Evolutionary conservation across 2,888 invertebrate species (phyloP).

Genomic region (Drosophila tripunctata): DNA sequence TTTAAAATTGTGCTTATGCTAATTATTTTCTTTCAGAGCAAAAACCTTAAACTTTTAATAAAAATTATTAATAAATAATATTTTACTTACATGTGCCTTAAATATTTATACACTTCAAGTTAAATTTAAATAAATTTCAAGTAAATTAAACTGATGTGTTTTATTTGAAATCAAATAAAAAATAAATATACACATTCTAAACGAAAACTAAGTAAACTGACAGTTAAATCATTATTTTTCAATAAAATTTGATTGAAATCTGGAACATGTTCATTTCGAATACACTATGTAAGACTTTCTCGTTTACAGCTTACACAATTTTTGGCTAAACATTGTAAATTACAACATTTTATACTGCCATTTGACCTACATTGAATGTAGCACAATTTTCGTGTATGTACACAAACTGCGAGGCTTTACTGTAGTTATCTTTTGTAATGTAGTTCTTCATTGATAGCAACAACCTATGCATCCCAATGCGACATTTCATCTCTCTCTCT

Average conservation of each 20-base stretch:
- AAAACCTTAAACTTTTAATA: too few relatives aligned
- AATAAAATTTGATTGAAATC: neutral
- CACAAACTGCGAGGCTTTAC: conserved; percentile 36
- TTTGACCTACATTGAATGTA: conserved; percentile 22
- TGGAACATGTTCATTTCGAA: neutral
- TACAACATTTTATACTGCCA: neutral
- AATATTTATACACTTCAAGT: too few relatives aligned
- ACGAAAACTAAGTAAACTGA: neutral
- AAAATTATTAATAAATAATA: too few relatives aligned
- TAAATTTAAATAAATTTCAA: too few relatives aligned
- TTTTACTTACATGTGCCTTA: too few relatives aligned
- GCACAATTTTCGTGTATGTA: conserved; percentile 6
- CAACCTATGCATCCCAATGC: conserved; percentile 45
- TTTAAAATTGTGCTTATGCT: too few relatives aligned
- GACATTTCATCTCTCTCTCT: neutral
- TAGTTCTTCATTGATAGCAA: conserved; percentile 45
- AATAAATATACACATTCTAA: too few relatives aligned
- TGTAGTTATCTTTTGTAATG: conserved; percentile 36
- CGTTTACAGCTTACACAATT: conserved; percentile 12
- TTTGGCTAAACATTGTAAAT: neutral
- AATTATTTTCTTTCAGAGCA: too few relatives aligned
- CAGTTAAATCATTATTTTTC: neutral
- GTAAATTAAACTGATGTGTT: too few relatives aligned
- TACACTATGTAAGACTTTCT: neutral
- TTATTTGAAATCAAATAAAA: too few relatives aligned